Percentiles rank a stretch among this genome's conserved stretches.
phyloP scores from a whole-genome alignment of 2,888 invertebrate species.

The Gnatocerus cornutus region DNA sequence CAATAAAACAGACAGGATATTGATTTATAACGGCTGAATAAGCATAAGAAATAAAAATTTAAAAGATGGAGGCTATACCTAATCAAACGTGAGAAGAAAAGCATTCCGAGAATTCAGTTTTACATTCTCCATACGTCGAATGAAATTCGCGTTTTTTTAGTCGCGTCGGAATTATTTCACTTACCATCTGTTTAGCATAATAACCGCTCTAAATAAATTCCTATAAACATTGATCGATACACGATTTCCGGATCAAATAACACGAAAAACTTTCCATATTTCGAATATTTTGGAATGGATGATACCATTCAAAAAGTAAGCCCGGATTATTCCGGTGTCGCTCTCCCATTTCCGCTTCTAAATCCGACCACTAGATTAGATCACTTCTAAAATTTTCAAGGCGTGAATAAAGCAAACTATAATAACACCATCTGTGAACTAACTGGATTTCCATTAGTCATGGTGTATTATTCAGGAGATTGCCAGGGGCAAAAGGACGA shows the following conservation, averaged over 20 bases:
- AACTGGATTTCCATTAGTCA: slow-evolving; percentile 16
- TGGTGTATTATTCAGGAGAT: neutral
- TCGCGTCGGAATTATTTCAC: slow-evolving; percentile 41
- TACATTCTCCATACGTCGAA: slow-evolving; percentile 37
- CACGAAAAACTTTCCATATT: neutral
- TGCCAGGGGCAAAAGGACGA: neutral
- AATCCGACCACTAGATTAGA: slow-evolving; percentile 19
- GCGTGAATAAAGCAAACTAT: slow-evolving; percentile 21
- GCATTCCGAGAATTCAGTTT: slow-evolving; percentile 36
- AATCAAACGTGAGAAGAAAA: slow-evolving; percentile 25
- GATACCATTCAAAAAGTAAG: slow-evolving; percentile 19
- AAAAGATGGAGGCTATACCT: slow-evolving; percentile 18
- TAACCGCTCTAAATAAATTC: slow-evolving; percentile 43
- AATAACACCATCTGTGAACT: slow-evolving; percentile 23
- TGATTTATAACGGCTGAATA: slow-evolving; percentile 30
- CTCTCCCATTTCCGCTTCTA: slow-evolving; percentile 4
- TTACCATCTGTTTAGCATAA: slow-evolving; percentile 50
- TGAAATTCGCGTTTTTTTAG: slow-evolving; percentile 20
- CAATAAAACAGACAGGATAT: slow-evolving; percentile 34
- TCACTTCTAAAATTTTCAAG: slow-evolving; percentile 12
- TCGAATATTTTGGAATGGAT: slow-evolving; percentile 7
- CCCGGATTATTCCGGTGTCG: slow-evolving; percentile 13
- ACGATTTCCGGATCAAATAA: slow-evolving; percentile 7
- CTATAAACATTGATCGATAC: slow-evolving; percentile 22
- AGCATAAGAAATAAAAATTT: slow-evolving; percentile 37